Percentiles rank a stretch among this genome's conserved stretches.
Evolutionary conservation across 2,888 invertebrate genomes (phyloP).

Genomic region (Eupithecia insigniata): DNA sequence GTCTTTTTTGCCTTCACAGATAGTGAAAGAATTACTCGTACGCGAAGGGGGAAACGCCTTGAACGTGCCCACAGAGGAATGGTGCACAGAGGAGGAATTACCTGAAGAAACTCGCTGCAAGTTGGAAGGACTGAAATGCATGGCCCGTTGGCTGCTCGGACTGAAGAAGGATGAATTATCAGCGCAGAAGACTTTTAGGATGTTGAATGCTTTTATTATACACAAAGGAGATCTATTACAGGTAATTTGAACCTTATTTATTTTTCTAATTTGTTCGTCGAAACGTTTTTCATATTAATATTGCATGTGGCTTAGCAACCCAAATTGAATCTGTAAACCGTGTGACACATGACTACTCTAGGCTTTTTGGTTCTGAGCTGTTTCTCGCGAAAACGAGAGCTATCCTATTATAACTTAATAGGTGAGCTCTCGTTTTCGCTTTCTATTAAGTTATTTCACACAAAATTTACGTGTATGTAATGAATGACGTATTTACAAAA

Average conservation of each 20-base stretch:
- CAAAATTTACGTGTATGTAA: background rate
- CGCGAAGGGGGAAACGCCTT: slow-evolving; percentile 88
- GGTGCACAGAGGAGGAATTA: slow-evolving; percentile 94
- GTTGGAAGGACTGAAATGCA: slow-evolving; percentile 96
- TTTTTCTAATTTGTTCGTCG: background rate
- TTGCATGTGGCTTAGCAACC: background rate
- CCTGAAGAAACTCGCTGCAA: slow-evolving; percentile 96
- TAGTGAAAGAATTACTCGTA: slow-evolving; percentile 97
- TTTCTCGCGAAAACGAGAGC: background rate
- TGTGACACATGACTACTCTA: too few species aligned
- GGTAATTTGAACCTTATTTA: slow-evolving; percentile 52
- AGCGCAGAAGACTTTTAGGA: slow-evolving; percentile 96
- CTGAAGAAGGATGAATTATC: slow-evolving; percentile 94
- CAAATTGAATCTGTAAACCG: too few species aligned
- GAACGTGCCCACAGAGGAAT: slow-evolving; percentile 77
- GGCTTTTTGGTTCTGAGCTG: background rate
- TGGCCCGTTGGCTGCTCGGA: slow-evolving; percentile 98
- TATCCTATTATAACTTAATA: too few species aligned
- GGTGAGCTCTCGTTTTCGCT: too few species aligned
- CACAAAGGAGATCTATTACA: slow-evolving; percentile 94
- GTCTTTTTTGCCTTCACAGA: slow-evolving; percentile 72
- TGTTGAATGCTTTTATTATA: slow-evolving; percentile 96
- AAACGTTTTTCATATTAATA: background rate
- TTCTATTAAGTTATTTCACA: background rate
- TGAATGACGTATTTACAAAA: too few species aligned